phyloP scores from a whole-genome alignment of 2,888 invertebrate species.

The Ormyrus pomaceus region DNA sequence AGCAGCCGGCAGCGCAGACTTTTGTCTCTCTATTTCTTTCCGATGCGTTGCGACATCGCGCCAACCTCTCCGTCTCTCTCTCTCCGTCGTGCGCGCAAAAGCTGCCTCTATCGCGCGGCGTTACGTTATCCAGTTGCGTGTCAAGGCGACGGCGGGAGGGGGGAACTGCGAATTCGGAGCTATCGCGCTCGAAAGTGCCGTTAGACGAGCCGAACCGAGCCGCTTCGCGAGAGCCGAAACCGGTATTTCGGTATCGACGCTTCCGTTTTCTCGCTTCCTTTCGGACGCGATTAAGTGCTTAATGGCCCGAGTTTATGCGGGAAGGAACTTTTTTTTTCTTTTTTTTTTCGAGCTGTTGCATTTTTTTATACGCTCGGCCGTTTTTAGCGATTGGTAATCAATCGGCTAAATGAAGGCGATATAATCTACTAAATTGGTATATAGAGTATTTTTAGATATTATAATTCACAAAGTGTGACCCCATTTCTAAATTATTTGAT shows the following conservation, averaged over 20 bases:
- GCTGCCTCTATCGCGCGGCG: background rate
- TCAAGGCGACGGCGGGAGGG: slow-evolving; percentile 41
- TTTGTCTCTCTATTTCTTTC: slow-evolving; percentile 1
- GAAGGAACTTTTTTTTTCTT: background rate
- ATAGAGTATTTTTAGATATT: too few species aligned
- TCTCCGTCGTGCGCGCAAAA: too few species aligned
- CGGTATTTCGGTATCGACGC: slow-evolving; percentile 26
- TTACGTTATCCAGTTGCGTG: slow-evolving; percentile 46
- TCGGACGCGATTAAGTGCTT: too few species aligned
- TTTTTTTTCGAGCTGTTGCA: slow-evolving; percentile 2
- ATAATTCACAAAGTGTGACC: too few species aligned
- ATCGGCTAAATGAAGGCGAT: too few species aligned
- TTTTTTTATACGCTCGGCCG: too few species aligned
- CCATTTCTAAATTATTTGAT: too few species aligned
- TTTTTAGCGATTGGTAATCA: too few species aligned
- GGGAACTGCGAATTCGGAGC: slow-evolving; percentile 4
- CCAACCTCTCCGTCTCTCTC: background rate
- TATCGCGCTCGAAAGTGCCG: slow-evolving; percentile 22
- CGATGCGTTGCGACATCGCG: slow-evolving; percentile 14
- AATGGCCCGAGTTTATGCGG: background rate
- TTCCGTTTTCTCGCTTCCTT: too few species aligned
- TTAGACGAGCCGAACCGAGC: slow-evolving; percentile 24
- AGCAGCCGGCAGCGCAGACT: background rate
- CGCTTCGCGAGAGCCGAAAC: background rate
- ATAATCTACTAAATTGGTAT: too few species aligned